phyloP scores from a whole-genome alignment of 2,797 vertebrate species.

The Gadopsis marmoratus region DNA sequence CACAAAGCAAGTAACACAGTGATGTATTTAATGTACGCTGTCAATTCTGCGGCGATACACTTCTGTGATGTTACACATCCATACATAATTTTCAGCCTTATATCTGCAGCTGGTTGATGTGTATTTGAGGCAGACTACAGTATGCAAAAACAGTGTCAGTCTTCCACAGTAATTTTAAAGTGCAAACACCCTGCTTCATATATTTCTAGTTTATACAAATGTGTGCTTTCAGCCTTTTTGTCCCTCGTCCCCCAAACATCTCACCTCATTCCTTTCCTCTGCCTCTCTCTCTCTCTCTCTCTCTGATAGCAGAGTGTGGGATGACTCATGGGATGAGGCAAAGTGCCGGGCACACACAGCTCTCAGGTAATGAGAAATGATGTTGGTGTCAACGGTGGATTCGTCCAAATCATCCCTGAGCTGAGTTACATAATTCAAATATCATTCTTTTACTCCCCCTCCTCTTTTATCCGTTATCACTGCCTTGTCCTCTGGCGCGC shows the following conservation, averaged over 20 bases:
- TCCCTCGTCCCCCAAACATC: slow-evolving; percentile 62
- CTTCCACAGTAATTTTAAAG: slow-evolving; percentile 51
- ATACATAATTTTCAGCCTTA: slow-evolving; percentile 26
- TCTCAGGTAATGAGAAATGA: slow-evolving; percentile 86
- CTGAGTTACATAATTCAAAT: slow-evolving; percentile 84
- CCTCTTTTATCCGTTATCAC: slow-evolving; percentile 79
- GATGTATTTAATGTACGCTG: slow-evolving; percentile 28
- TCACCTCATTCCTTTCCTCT: slow-evolving; percentile 46
- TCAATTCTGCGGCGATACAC: neutral
- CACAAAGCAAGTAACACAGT: slow-evolving; percentile 12
- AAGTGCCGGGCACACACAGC: slow-evolving; percentile 68
- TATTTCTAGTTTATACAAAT: slow-evolving; percentile 62
- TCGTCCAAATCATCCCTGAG: slow-evolving; percentile 83
- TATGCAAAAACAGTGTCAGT: slow-evolving; percentile 52
- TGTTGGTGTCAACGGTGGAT: slow-evolving; percentile 83
- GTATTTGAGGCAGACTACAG: slow-evolving; percentile 25
- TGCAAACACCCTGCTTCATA: slow-evolving; percentile 41
- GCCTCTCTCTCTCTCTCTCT: slow-evolving; percentile 24
- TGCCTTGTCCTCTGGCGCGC: slow-evolving; percentile 77
- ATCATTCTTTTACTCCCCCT: slow-evolving; percentile 79
- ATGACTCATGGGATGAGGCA: slow-evolving; percentile 76
- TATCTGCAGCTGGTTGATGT: slow-evolving; percentile 42
- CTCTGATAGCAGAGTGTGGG: slow-evolving; percentile 68
- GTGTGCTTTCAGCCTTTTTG: slow-evolving; percentile 63
- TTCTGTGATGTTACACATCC: slow-evolving; percentile 20